Conservation (phyloP, 2,797 vertebrate species). For the Chaenodraco wilsoni region DNA sequence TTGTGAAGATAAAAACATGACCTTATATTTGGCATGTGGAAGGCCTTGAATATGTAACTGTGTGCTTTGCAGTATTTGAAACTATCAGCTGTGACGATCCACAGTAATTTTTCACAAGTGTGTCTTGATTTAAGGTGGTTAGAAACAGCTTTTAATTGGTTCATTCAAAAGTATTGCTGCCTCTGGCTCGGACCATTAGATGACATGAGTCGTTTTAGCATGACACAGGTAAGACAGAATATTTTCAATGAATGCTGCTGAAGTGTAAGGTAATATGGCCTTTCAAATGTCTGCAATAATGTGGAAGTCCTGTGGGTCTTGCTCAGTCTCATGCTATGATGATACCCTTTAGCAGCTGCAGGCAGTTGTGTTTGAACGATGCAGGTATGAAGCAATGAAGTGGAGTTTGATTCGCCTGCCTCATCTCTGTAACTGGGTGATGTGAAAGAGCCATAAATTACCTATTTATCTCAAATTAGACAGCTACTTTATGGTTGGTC, state of each 20-base stretch:
- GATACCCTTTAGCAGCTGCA: conserved; percentile 11
- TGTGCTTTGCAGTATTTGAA: conserved; percentile 14
- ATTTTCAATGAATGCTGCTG: conserved; percentile 29
- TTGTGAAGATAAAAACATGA: neutral
- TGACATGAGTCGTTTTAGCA: no score
- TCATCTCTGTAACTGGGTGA: conserved; percentile 10
- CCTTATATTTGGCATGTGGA: conserved; percentile 1
- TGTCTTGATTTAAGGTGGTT: no score
- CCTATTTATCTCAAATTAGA: neutral
- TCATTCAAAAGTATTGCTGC: no score
- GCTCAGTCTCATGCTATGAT: neutral
- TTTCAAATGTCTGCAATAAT: conserved; percentile 29
- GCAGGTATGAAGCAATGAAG: conserved; percentile 5
- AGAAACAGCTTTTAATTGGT: no score
- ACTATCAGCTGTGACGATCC: neutral
- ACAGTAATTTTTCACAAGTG: no score
- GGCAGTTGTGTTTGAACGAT: conserved; percentile 13
- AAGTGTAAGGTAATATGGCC: conserved; percentile 7
- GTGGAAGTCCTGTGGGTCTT: conserved; percentile 6
- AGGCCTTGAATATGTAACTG: conserved; percentile 7
- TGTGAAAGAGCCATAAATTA: neutral
- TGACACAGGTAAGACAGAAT: neutral
- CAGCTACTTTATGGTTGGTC: neutral
- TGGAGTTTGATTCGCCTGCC: conserved; percentile 4
- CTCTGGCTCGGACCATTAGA: no score